Evolutionary conservation across 2,113 vertebrate species (phyloP), one percentile per base, ranked within the genome.

Genomic region (Acrocephalus kingi): DNA sequence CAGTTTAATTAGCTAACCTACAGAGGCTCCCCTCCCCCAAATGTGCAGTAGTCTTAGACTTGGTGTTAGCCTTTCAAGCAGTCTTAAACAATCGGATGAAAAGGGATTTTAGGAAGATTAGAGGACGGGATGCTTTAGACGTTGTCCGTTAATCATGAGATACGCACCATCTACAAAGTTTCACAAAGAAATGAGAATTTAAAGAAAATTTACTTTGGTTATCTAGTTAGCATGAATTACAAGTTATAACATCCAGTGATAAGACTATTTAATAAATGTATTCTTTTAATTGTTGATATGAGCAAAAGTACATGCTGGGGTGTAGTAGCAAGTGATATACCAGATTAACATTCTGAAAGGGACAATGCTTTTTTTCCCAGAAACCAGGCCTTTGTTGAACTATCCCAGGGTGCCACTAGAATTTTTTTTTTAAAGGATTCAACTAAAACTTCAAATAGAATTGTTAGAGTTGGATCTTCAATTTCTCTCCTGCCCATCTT

Each of bases 71-170:
- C 98, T 99, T 99, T 99, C 99, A 99, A 98, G 99, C 99, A 98
- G 99, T 98, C 99, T 99, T 99, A 98, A 99, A 99, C 99, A 99
- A 99, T 99, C 97, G 98, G 99, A 99, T 99, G 99, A 99, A 99
- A 99, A 98, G 99, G 99, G 99, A 99, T 99, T 99, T 99, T 99
- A 99, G 99, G 98, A 98, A 99, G 99, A 99, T 99, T 99, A 99
- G 98, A 98, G 98, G 97, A 98, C 80, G 98, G 98, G 98, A 99
- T 98, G 98, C 99, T 99, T 98, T 98, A 98, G 99, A 99, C 98
- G 98, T 98, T 99, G 99, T 99, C 99, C 98, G 98, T 98, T 98
- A 99, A 99, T 99, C 99, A 98, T 99, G 98, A 99, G 98, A 99
- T 99, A 99, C 96, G 94, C 95, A 95, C 97, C 97, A 97, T 98